Base-by-base conservation (phyloP, 2,797 vertebrate genomes). In the Iguana delicatissima region DNA sequence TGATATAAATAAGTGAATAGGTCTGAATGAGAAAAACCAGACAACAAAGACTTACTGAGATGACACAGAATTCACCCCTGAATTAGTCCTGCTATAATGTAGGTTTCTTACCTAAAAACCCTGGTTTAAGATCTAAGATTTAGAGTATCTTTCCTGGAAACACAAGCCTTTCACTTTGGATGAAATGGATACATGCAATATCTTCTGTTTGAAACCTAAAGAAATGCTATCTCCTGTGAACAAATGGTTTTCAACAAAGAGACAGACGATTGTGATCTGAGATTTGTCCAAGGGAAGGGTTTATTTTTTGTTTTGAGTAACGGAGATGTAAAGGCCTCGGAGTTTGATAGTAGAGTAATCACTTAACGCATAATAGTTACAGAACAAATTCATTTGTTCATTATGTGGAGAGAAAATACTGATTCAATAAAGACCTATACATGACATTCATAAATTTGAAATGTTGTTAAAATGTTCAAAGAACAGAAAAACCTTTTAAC, bases 161-260 rank as follows among this genome's bases (percentile, higher is more conserved):
- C 46, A 0, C 0, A 46, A 29, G 32, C 59, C 16, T 91, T 81
- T 74, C 46, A 72, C 89, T 86, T 88, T 35, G 79, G 69, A 5
- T 80, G 32, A 73, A 86, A 38, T 32, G 22, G 85, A 29, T 3
- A 46, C 2, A 52, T 87, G 12, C 74, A 64, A 22, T 82, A 55
- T 79, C 16, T 89, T 91, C 72, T 76, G 62, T 82, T 89, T 81
- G 32, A 85, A 18, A 77, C 74, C 84, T 2, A 77, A 91, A 24
- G 2, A 52, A 88, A 16, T n/a, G 0, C 74, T 59, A 18, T 93
- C 0, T 84, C n/a, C 85, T 20, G 6, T 2, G 22, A 46, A 35
- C 16, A 26, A 83, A 0, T 80, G 38, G 1, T 13, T 84, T 6
- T 74, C 26, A 55, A 22, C 20, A 22, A 80, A 73, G 52, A 85